These are phyloP conservation scores for Eulemur macaco DNA, from an alignment of 2,113 vertebrate genomes.

Conservation along the genomic window DNA sequence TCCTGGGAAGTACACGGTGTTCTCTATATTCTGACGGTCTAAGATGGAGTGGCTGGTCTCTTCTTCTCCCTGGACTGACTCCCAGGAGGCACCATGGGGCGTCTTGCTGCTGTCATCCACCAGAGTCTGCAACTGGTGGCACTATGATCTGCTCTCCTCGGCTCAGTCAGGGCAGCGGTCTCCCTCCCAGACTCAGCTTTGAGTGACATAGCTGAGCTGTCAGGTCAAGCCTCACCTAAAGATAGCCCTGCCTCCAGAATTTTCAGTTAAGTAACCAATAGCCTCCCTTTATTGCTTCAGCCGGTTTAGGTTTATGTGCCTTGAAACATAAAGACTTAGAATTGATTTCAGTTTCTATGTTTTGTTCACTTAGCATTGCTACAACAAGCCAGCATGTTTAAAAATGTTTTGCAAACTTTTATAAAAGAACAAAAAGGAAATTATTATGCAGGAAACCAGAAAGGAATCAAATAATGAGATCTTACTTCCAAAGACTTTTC, in stretches of 20 bases:
- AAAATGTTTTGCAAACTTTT: neutral
- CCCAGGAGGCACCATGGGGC: neutral
- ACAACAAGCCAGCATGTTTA: neutral
- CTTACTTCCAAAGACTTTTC: slow-evolving; percentile 13
- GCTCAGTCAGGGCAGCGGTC: neutral
- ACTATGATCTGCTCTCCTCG: neutral
- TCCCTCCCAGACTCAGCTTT: neutral
- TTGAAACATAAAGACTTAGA: slow-evolving; percentile 15
- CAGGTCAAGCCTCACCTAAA: neutral
- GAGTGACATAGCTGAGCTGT: neutral
- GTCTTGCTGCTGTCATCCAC: neutral
- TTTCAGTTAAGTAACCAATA: neutral
- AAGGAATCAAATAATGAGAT: neutral
- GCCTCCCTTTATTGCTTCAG: neutral
- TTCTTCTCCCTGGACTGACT: neutral
- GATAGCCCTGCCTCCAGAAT: neutral
- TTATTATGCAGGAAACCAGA: neutral
- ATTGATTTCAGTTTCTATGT: neutral
- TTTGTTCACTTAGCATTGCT: slow-evolving; percentile 18
- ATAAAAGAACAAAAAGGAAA: slow-evolving; percentile 4
- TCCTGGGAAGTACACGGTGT: neutral
- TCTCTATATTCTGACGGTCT: neutral
- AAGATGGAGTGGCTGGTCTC: neutral
- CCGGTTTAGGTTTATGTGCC: neutral
- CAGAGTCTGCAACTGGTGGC: neutral